Evolutionary conservation across 2,797 vertebrate genomes (phyloP).

Genomic region (Merluccius polli): DNA sequence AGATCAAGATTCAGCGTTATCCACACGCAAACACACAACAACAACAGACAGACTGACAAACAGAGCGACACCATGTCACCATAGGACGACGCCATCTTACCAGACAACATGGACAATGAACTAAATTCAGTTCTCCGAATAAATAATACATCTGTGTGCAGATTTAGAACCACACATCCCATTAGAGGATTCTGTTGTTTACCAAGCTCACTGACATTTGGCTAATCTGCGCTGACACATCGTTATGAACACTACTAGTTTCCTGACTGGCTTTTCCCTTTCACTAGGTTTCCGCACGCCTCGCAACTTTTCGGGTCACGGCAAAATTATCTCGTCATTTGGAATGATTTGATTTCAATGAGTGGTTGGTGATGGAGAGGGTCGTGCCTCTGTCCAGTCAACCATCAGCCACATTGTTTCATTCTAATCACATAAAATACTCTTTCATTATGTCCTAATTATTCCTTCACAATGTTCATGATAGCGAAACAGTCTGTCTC

Average conservation of each 20-base stretch:
- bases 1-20: too few species aligned
- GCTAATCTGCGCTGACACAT: conserved; percentile 54
- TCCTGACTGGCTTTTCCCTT: neutral
- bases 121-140: neutral
- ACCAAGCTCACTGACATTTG: conserved; percentile 45
- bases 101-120: too few species aligned
- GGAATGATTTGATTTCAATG: neutral
- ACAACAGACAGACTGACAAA: too few species aligned
- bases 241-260: conserved; percentile 37
- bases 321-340: neutral
- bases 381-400: neutral
- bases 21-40: too few species aligned
- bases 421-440: neutral
- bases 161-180: conserved; percentile 48
- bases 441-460: neutral
- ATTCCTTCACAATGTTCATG: neutral
- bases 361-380: neutral
- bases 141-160: neutral
- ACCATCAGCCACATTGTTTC: neutral
- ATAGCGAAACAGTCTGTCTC: neutral
- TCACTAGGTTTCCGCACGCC: neutral
- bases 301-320: neutral
- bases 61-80: too few species aligned
- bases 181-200: conserved; percentile 53
- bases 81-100: too few species aligned